Conservation (phyloP, 2,797 vertebrate genomes). For the Tapirus indicus region DNA sequence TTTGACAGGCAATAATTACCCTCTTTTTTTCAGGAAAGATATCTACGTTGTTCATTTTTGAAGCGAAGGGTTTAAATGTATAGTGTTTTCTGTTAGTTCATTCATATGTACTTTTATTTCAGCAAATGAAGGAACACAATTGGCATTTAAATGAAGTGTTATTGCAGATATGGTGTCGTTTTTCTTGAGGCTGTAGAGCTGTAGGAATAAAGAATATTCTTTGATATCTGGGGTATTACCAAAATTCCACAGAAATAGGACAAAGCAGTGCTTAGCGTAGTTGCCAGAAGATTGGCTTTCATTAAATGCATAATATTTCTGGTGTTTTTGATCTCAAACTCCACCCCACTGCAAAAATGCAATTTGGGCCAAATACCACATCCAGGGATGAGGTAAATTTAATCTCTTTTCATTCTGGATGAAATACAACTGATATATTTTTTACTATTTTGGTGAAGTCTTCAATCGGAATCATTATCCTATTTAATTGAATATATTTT, state of each 20-base stretch:
- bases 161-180: background rate
- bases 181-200: conserved; percentile 58
- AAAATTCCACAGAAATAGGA: conserved; percentile 84
- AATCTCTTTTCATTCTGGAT: conserved; percentile 81
- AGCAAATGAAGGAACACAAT: conserved; percentile 11
- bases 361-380: conserved; percentile 82
- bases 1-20: background rate
- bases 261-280: conserved; percentile 75
- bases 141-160: conserved; percentile 39
- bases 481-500: conserved; percentile 64
- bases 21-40: background rate
- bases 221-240: conserved; percentile 81
- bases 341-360: conserved; percentile 82
- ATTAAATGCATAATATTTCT: conserved; percentile 85
- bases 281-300: conserved; percentile 87
- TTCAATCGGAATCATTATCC: conserved; percentile 55
- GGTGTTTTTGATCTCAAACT: conserved; percentile 85
- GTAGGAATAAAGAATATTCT: conserved; percentile 72
- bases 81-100: conserved; percentile 13
- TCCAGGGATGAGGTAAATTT: conserved; percentile 83
- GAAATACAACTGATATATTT: conserved; percentile 66
- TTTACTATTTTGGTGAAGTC: conserved; percentile 78
- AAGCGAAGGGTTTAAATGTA: background rate
- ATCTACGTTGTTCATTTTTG: conserved; percentile 25
- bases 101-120: conserved; percentile 26